Conservation (phyloP, 1,140 invertebrate species). For the Drosophila mojavensis region DNA sequence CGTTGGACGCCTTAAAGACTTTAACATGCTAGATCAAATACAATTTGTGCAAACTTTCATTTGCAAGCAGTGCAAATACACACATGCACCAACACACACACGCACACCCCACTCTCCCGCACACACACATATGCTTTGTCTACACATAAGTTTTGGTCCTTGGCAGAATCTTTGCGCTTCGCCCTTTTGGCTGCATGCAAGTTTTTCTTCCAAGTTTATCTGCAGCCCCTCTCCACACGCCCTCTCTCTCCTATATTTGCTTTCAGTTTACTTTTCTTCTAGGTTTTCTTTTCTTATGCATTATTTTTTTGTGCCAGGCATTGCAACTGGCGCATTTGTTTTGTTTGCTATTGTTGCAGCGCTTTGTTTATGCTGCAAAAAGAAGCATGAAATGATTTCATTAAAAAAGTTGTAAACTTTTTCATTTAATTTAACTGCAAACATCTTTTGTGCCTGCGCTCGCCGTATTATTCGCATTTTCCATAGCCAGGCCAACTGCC, state of each 20-base stretch:
- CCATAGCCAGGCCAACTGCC: neutral
- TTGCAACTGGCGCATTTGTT: conserved; percentile 62
- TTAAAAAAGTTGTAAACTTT: conserved; percentile 83
- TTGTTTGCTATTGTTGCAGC: conserved; percentile 61
- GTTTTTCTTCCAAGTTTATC: conserved; percentile 62
- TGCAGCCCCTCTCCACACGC: neutral
- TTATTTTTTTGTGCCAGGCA: neutral
- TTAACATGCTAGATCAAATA: conserved; percentile 54
- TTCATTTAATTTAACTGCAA: conserved; percentile 83
- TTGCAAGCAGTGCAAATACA: conserved; percentile 59
- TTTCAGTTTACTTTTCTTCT: conserved; percentile 1
- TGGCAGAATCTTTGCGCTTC: conserved; percentile 25
- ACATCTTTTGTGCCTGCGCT: conserved; percentile 71
- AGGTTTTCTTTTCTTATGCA: neutral
- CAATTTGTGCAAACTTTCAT: conserved; percentile 56
- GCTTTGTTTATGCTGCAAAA: conserved; percentile 69
- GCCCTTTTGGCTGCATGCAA: conserved; percentile 59
- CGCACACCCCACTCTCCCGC: neutral
- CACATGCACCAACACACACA: conserved; percentile 12
- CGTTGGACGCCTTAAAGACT: conserved; percentile 63
- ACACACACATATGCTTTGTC: conserved; percentile 15
- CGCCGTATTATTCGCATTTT: conserved; percentile 33
- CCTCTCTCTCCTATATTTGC: neutral
- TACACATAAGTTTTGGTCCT: conserved; percentile 8
- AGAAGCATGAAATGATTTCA: conserved; percentile 80